Evolutionary conservation across 2,888 invertebrate species (phyloP).

Genomic region (Parasteatoda lunata): DNA sequence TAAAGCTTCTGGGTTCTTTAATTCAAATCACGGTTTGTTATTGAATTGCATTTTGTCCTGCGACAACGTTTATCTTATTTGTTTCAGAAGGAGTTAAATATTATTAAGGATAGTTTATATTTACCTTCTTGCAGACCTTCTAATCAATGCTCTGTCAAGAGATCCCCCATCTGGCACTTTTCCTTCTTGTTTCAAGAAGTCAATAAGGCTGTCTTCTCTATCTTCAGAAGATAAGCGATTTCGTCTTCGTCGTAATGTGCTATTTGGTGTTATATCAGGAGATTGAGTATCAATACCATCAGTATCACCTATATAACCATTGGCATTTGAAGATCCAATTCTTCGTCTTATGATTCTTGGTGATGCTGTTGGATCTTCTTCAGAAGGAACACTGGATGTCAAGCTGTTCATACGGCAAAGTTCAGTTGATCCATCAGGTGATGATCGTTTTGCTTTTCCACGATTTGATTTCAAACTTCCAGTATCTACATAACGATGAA

Average conservation of each 20-base stretch:
- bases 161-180: constrained; percentile 72
- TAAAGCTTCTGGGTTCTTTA: no score
- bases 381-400: constrained; percentile 75
- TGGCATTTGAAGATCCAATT: constrained; percentile 77
- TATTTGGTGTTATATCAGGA: constrained; percentile 89
- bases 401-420: constrained; percentile 67
- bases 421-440: constrained; percentile 38
- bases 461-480: constrained; percentile 51
- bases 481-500: constrained; percentile 35
- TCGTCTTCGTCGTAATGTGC: constrained; percentile 84
- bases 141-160: constrained; percentile 90
- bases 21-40: no score
- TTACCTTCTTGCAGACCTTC: constrained; percentile 80
- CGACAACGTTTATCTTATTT: no score
- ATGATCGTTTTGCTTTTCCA: constrained; percentile 71
- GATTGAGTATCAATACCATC: constrained; percentile 69
- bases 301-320: constrained; percentile 56
- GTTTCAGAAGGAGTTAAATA: no score
- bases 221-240: constrained; percentile 87
- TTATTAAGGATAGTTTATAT: constrained; percentile 74
- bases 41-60: no score
- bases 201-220: constrained; percentile 85
- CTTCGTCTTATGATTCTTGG: constrained; percentile 81
- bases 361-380: constrained; percentile 81
- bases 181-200: constrained; percentile 78